Conservation (phyloP, 2,888 invertebrate species). For the Brassicogethes aeneus region DNA sequence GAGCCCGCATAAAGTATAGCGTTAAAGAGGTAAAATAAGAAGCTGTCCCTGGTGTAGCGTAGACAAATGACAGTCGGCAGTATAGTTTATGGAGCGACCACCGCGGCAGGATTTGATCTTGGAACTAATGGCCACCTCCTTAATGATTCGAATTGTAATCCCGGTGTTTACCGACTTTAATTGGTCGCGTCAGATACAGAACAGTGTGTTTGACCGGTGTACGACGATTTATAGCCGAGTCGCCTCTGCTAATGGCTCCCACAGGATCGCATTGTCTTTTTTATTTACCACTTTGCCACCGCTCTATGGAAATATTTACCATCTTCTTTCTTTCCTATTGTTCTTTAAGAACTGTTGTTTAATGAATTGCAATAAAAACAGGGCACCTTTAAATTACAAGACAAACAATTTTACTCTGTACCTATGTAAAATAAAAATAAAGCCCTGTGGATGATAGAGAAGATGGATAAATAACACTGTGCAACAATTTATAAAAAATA, state of each 20-base stretch:
- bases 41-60: conserved; percentile 16
- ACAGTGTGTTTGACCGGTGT: conserved; percentile 25
- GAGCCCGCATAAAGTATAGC: conserved; percentile 8
- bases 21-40: conserved; percentile 13
- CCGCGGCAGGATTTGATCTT: conserved; percentile 30
- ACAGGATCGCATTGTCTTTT: conserved; percentile 28
- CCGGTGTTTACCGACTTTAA: conserved; percentile 33
- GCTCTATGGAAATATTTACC: not conserved
- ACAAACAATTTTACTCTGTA: too few species aligned
- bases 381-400: too few species aligned
- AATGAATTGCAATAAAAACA: too few species aligned
- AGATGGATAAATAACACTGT: too few species aligned
- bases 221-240: conserved; percentile 28
- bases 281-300: not conserved
- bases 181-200: conserved; percentile 29
- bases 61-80: conserved; percentile 25
- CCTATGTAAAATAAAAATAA: too few species aligned
- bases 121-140: conserved; percentile 25
- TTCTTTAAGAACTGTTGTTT: too few species aligned
- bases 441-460: too few species aligned
- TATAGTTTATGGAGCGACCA: conserved; percentile 26
- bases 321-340: too few species aligned
- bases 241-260: conserved; percentile 29
- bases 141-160: conserved; percentile 27
- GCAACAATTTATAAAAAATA: too few species aligned